Evolutionary conservation across 2,113 vertebrate genomes (phyloP), one percentile per base, ranked within the genome.

Genomic region (Trematocara nigrifrons): DNA sequence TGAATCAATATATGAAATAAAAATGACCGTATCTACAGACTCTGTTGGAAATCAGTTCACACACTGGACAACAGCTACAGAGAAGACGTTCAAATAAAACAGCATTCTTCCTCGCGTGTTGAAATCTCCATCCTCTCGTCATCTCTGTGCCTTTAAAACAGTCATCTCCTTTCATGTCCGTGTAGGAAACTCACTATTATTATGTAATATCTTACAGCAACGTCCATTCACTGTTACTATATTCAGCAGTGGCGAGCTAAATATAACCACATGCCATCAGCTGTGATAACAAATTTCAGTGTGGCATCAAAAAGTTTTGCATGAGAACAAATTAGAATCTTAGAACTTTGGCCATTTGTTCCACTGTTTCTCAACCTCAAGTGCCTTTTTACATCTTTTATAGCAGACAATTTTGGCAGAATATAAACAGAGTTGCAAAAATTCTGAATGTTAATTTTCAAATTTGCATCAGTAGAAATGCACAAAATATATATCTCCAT

Each of bases 161-260:
- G 80, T 76, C 84, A 2, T 51, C 78, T 85, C 81, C 79, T 89
- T 89, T 87, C 86, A 87, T 81, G 87, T 79, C 66, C 64, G 26
- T 57, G 88, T 45, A 77, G 86, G 85, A 91, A 88, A 87, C 49
- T 86, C 88, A 93, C 83, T 89, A 86, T 81, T 78, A 91, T 94
- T 95, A 95, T 89, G 88, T 93, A 94, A 94, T 88, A 86, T 86
- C 79, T 81, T 81, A 83, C 89, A 87, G 86, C 83, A 85, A 81
- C 91, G 91, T 82, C 90, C 90, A 92, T 93, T 91, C 91, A 89
- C 74, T 59, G 89, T 56, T 87, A 64, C 89, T 93, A 91, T 87
- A 81, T 90, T 89, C 47, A 53, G 86, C 89, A 7, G 69, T 7
- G 22, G 11, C 11, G 85, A 90, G 87, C 86, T 86, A 90, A 92